Conservation (phyloP, 1,140 invertebrate genomes). For the Olivierus martensii region DNA sequence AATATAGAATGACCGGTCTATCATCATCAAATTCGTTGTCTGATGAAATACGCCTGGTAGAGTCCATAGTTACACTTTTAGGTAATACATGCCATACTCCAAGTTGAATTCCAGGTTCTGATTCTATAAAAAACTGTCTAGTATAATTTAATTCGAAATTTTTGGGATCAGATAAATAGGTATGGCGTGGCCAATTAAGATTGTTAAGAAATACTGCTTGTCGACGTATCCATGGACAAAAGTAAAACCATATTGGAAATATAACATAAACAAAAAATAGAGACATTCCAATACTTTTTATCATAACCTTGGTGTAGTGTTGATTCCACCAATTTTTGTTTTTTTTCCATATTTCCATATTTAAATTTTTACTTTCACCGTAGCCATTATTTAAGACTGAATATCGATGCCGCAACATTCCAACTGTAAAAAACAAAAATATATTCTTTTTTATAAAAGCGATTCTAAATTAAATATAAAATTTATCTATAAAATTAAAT, state of each 20-base stretch:
- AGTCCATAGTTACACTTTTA: neutral
- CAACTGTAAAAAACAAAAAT: too few relatives aligned
- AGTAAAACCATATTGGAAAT: constrained; percentile 13
- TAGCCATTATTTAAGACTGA: too few relatives aligned
- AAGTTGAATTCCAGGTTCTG: constrained; percentile 13
- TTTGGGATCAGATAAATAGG: constrained; percentile 13
- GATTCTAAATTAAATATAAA: too few relatives aligned
- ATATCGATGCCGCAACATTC: too few relatives aligned
- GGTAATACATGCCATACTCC: constrained; percentile 17
- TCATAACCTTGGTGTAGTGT: neutral
- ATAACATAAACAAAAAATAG: constrained; percentile 14
- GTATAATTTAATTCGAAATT: constrained; percentile 12
- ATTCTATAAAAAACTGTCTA: constrained; percentile 16
- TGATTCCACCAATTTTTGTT: too few relatives aligned
- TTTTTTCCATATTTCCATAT: too few relatives aligned
- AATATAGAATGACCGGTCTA: constrained; percentile 54
- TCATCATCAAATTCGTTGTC: constrained; percentile 1
- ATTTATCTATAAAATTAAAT: too few relatives aligned
- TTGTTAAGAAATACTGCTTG: constrained; percentile 12
- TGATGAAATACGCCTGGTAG: neutral
- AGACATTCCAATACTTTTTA: neutral
- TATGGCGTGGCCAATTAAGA: constrained; percentile 8
- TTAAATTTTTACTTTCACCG: too few relatives aligned
- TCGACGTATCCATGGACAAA: constrained; percentile 13
- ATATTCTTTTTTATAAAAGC: too few relatives aligned